phyloP scores from a whole-genome alignment of 2,797 vertebrate genomes.

The Microchirus variegatus region DNA sequence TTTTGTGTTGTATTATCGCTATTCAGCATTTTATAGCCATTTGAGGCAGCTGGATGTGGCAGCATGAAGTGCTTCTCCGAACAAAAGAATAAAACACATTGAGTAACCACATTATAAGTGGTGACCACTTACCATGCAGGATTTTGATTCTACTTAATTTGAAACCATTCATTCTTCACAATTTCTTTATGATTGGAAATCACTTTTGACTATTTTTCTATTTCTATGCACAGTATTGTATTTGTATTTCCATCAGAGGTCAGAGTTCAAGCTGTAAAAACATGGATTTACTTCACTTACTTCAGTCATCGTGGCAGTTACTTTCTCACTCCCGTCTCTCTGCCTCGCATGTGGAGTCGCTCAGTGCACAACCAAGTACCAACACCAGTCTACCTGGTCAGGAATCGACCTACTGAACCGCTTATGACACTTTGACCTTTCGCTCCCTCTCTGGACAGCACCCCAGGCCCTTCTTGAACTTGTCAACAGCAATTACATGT shows the following conservation, averaged over 20 bases:
- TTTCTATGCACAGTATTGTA: background rate
- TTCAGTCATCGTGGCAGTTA: too few relatives aligned
- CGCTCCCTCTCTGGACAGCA: conserved; percentile 24
- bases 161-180: background rate
- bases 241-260: too few relatives aligned
- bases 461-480: conserved; percentile 41
- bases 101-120: conserved; percentile 4
- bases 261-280: background rate
- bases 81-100: conserved; percentile 24
- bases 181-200: background rate
- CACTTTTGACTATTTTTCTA: background rate
- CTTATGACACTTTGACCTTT: conserved; percentile 34
- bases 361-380: conserved; percentile 2
- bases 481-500: conserved; percentile 50
- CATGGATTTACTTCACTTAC: too few relatives aligned
- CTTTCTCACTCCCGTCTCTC: too few relatives aligned
- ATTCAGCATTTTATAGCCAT: conserved; percentile 35
- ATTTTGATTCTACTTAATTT: background rate
- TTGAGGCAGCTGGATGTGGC: conserved; percentile 33
- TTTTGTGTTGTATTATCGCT: conserved; percentile 27
- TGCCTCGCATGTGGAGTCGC: background rate
- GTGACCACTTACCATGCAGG: background rate
- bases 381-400: conserved; percentile 5
- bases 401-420: conserved; percentile 30
- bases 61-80: conserved; percentile 30